These are phyloP conservation scores for Hydrolagus colliei DNA, from an alignment of 2,797 vertebrate genomes.

Conservation along the genomic window DNA sequence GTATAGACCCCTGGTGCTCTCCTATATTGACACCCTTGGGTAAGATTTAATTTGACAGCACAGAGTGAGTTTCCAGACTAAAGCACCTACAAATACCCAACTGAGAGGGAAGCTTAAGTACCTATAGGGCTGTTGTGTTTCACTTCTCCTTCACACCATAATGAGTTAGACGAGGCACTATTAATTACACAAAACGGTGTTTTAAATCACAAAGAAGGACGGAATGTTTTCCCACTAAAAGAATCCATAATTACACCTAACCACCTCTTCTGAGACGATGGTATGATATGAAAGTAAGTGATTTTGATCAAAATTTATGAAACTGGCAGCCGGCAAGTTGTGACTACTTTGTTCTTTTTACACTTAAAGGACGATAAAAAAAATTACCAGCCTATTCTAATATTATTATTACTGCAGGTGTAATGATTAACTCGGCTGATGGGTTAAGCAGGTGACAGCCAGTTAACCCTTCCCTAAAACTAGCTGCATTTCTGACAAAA, in stretches of 20 bases:
- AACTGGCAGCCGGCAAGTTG: conserved; percentile 14
- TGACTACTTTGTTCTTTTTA: not conserved
- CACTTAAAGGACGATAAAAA: conserved; percentile 16
- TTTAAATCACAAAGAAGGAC: conserved; percentile 33
- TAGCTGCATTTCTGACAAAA: too few relatives aligned
- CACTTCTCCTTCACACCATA: conserved; percentile 32
- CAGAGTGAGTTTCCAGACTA: conserved; percentile 25
- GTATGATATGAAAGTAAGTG: conserved; percentile 30
- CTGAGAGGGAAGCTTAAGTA: conserved; percentile 32
- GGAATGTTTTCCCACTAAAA: conserved; percentile 32
- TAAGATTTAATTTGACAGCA: conserved; percentile 33
- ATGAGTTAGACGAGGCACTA: conserved; percentile 31
- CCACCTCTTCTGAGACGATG: conserved; percentile 30
- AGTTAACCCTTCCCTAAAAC: not conserved
- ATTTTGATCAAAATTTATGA: conserved; percentile 33
- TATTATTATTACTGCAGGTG: conserved; percentile 22
- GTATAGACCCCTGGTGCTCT: conserved; percentile 49
- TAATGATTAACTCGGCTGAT: not conserved
- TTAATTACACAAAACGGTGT: conserved; percentile 32
- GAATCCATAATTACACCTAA: conserved; percentile 30
- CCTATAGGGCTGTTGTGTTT: conserved; percentile 32
- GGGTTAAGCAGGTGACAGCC: not conserved
- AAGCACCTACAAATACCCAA: conserved; percentile 29
- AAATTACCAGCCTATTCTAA: conserved; percentile 13
- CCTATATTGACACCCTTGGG: conserved; percentile 33